These are phyloP conservation scores for Ostrea edulis DNA, from an alignment of 1,140 invertebrate genomes.

Conservation along the genomic window DNA sequence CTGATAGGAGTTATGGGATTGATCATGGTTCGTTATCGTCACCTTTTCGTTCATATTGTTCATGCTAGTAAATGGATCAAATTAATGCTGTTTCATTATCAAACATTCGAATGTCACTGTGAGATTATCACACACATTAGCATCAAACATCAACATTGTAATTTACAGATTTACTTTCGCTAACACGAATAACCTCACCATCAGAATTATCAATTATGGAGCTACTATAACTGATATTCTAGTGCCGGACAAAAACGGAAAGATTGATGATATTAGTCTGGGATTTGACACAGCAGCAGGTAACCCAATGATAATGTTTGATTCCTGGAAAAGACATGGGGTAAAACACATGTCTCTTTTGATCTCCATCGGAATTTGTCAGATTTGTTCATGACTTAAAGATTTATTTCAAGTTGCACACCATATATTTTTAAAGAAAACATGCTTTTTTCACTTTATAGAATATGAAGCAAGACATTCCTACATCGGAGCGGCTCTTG, in stretches of 20 bases:
- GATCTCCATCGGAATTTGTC: too few relatives aligned
- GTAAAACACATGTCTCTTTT: too few relatives aligned
- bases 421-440: background rate
- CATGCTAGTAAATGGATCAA: too few relatives aligned
- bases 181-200: slow-evolving; percentile 65
- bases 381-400: background rate
- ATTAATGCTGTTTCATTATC: too few relatives aligned
- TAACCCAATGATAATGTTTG: slow-evolving; percentile 54
- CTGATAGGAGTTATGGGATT: too few relatives aligned
- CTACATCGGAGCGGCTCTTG: slow-evolving; percentile 61
- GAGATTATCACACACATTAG: too few relatives aligned
- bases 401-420: background rate
- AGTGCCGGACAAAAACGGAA: slow-evolving; percentile 86
- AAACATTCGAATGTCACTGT: too few relatives aligned
- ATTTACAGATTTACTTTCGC: slow-evolving; percentile 71
- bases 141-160: too few relatives aligned
- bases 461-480: slow-evolving; percentile 55
- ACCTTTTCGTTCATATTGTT: too few relatives aligned
- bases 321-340: too few relatives aligned
- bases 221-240: slow-evolving; percentile 88
- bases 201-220: slow-evolving; percentile 81
- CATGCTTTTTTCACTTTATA: background rate
- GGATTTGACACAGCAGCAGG: slow-evolving; percentile 89
- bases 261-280: slow-evolving; percentile 86
- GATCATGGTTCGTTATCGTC: too few relatives aligned